phyloP scores from a whole-genome alignment of 2,888 invertebrate genomes.

The Blastobasis lacticolella region DNA sequence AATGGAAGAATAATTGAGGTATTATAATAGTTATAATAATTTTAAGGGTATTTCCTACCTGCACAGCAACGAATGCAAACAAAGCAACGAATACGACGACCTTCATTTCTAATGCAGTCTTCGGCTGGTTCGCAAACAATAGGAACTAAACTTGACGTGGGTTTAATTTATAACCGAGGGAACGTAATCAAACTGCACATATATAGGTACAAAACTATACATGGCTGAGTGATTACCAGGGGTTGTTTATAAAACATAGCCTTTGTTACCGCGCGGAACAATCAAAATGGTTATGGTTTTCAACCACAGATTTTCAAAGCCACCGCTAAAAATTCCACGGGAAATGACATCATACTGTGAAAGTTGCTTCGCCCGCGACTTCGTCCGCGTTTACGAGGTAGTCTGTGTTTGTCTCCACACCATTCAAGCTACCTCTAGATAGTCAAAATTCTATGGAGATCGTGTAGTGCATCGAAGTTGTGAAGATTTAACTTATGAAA shows the following conservation, averaged over 20 bases:
- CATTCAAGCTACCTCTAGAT: too few species aligned
- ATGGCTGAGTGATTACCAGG: too few species aligned
- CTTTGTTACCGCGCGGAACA: conserved; percentile 8
- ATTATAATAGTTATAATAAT: neutral
- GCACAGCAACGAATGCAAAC: conserved; percentile 49
- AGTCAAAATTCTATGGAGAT: too few species aligned
- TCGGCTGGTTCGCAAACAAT: conserved; percentile 22
- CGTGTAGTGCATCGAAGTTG: too few species aligned
- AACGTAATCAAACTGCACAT: conserved; percentile 9
- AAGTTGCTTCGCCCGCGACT: neutral
- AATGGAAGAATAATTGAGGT: neutral
- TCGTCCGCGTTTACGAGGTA: too few species aligned
- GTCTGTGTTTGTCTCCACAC: too few species aligned
- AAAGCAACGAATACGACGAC: conserved; percentile 37
- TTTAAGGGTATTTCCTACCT: conserved; percentile 31
- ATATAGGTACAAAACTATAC: too few species aligned
- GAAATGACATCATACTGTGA: neutral
- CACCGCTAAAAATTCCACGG: conserved; percentile 4
- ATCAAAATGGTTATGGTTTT: conserved; percentile 12
- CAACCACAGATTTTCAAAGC: conserved; percentile 7
- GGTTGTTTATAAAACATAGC: conserved; percentile 48
- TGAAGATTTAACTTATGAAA: too few species aligned
- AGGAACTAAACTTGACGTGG: conserved; percentile 15
- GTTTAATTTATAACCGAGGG: conserved; percentile 45
- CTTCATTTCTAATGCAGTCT: conserved; percentile 38